Base-by-base conservation (phyloP, 2,888 invertebrate genomes). In the Malachius bipustulatus region DNA sequence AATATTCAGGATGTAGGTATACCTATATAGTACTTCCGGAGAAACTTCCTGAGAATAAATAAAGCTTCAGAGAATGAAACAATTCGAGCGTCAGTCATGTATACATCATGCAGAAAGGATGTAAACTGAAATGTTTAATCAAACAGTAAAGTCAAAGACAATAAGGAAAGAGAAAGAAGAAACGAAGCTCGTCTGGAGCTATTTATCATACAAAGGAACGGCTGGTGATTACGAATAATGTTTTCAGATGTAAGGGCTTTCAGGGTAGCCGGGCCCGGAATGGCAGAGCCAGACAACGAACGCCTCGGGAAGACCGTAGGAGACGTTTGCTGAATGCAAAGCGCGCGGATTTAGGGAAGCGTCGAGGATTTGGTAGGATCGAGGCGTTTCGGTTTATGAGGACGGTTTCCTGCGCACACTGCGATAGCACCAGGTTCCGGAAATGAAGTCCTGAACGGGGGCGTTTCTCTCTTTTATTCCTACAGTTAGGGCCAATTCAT, bases 241-340 rank as follows among this genome's bases (percentile, higher is more conserved):
- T 41, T 36, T 41, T 41, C 35, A 30, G 35, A 39, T 37, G 39
- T 41, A 36, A 32, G 38, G 28, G 36, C 38, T 38, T 41, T 29
- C 30, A 16, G 33, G 14, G 40, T 35, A 38, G 37, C 37, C 37
- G 34, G 34, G 30, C 30, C 29, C 34, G 16, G 40, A 33, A 40
- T 40, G 37, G 37, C 37, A 35, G 34, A 19, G 34, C 11, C 26
- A 36, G 33, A 28, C 30, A 32, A 30, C 6, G 24, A 40, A 40
- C 40, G 40, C 40, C 32, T 40, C 37, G 24, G n/a, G n/a, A 19
- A 19, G 24, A n/a, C n/a, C n/a, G 24, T 19, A n/a, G n/a, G n/a
- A 49, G 50, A 56, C 56, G 56, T 51, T 51, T 46, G 49, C 50
- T 58, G 59, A 58, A 59, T 60, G 56, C 55, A 57, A 57, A 59